Conservation (phyloP, 1,140 invertebrate genomes). For the Anastrepha obliqua region DNA sequence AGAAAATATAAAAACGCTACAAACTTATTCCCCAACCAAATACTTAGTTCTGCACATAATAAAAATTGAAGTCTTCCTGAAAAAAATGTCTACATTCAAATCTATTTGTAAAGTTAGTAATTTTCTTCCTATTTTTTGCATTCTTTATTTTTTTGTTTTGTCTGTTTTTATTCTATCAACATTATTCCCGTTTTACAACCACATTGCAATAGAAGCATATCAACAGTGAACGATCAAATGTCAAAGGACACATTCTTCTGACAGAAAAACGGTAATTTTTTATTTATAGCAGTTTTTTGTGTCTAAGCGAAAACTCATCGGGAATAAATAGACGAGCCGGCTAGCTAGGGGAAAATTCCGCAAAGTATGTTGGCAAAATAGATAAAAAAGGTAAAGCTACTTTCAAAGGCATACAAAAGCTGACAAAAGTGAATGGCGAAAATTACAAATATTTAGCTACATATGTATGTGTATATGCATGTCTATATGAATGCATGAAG, state of each 20-base stretch:
- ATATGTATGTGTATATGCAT: neutral
- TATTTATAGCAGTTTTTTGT: constrained; percentile 35
- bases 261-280: constrained; percentile 8
- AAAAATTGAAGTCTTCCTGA: no score
- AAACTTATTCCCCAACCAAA: no score
- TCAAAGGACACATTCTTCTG: constrained; percentile 71
- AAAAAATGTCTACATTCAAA: no score
- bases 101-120: no score
- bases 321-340: constrained; percentile 8
- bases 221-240: constrained; percentile 66
- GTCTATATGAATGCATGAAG: neutral
- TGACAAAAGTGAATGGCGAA: neutral
- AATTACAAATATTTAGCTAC: neutral
- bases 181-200: neutral
- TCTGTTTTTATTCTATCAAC: no score
- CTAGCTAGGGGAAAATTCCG: neutral
- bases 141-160: no score
- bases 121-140: no score
- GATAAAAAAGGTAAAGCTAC: neutral
- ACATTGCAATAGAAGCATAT: neutral
- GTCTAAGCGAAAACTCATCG: neutral
- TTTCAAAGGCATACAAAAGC: constrained; percentile 13
- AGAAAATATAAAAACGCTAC: no score
- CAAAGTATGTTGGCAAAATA: neutral
- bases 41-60: no score